Percentiles rank a stretch among this genome's conserved stretches.
These are phyloP conservation scores for Metallyticus violacea DNA, from an alignment of 2,888 invertebrate species.

Conservation along the genomic window DNA sequence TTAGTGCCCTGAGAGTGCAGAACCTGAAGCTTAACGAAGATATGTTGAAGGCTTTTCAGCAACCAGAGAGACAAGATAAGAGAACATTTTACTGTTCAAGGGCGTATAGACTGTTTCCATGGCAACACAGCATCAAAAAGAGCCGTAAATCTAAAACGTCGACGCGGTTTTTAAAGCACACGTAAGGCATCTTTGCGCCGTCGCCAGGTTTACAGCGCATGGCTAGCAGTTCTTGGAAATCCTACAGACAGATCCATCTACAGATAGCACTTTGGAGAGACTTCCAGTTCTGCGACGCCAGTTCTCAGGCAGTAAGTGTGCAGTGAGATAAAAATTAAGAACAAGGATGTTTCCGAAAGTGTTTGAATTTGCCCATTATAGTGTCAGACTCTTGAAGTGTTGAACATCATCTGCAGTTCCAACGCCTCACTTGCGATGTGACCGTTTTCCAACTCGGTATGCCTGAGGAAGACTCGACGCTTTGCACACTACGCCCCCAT, in stretches of 20 bases:
- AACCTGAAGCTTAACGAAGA: background rate
- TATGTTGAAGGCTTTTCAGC: background rate
- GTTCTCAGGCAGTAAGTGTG: background rate
- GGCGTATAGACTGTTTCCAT: background rate
- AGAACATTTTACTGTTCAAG: background rate
- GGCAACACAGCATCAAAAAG: background rate
- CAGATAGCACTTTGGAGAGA: background rate
- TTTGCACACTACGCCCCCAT: background rate
- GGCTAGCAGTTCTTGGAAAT: background rate
- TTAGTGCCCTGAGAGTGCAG: background rate
- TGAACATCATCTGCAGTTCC: background rate
- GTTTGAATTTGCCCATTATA: background rate
- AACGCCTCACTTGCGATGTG: background rate
- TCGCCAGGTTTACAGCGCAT: background rate
- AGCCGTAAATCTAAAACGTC: background rate
- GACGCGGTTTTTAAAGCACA: background rate
- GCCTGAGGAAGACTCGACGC: slow-evolving; percentile 49
- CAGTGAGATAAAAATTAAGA: background rate
- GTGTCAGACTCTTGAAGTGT: background rate
- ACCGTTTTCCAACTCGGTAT: slow-evolving; percentile 27
- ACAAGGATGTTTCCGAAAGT: background rate
- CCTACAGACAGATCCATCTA: background rate
- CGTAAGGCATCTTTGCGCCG: background rate
- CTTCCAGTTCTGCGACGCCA: background rate
- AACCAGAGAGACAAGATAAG: background rate